Conservation (phyloP, 2,888 invertebrate genomes). For the Megastigmus dorsalis region DNA sequence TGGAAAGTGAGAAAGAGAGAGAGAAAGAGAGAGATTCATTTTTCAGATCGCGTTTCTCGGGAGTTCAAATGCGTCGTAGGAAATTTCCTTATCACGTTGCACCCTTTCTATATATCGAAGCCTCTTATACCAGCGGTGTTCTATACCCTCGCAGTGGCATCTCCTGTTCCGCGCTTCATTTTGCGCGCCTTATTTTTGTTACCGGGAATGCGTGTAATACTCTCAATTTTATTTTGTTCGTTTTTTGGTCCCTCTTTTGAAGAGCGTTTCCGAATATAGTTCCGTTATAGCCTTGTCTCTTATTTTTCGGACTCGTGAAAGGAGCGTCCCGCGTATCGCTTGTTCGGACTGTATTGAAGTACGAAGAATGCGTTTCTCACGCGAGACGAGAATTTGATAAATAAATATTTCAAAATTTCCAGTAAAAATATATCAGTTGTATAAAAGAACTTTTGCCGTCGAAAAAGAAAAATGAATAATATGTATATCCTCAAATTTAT, state of each 20-base stretch:
- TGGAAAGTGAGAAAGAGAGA: too few species aligned
- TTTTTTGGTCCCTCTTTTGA: conserved; percentile 49
- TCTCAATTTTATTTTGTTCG: conserved; percentile 9
- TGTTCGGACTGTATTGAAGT: not conserved
- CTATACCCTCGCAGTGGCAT: not conserved
- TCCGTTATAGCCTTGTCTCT: too few species aligned
- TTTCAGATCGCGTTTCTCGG: conserved; percentile 26
- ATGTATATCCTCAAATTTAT: too few species aligned
- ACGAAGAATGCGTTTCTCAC: not conserved
- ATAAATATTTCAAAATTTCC: too few species aligned
- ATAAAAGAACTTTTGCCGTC: not conserved
- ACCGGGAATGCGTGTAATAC: conserved; percentile 37
- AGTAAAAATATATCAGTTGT: conserved; percentile 4
- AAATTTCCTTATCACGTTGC: conserved; percentile 25
- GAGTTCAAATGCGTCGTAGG: not conserved
- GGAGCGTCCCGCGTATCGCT: not conserved
- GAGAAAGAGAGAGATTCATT: conserved; percentile 24
- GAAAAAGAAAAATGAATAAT: not conserved
- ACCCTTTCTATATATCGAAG: too few species aligned
- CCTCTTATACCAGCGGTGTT: too few species aligned
- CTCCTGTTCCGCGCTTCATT: not conserved
- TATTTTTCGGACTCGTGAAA: not conserved
- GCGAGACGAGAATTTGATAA: conserved; percentile 2
- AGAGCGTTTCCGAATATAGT: conserved; percentile 30
- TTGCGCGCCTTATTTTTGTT: not conserved